Base-by-base conservation (phyloP, 2,797 vertebrate species). In the Cyclura pinguis region DNA sequence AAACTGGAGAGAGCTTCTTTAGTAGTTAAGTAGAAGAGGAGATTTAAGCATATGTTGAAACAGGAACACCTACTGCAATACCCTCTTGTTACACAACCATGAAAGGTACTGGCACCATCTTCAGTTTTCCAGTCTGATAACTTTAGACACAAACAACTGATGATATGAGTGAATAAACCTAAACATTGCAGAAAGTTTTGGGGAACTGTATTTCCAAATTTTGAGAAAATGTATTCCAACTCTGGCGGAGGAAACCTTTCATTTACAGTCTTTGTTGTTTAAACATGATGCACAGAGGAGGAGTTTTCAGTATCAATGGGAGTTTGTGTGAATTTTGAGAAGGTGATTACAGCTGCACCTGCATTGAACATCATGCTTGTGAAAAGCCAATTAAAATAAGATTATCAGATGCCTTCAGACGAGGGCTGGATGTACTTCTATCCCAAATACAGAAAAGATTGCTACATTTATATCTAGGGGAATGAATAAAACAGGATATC, bases 331-430 rank as follows among this genome's bases (percentile, higher is more conserved):
- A 55, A 55, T 57, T 16, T 78, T 78, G 32, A 89, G 35, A 52
- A 42, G 47, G 9, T 67, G 88, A 57, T 85, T 55, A 52, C 47
- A 29, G 20, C 22, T 69, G 74, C 76, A 84, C 22, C 81, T 84
- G 42, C 18, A 9, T 9, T 52, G 73, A 89, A 77, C n/a, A 67
- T 29, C 72, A 55, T 80, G 27, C 24, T 6, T 22, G 42, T 72
- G 14, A 69, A 80, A 89, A 72, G 35, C 35, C 88, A 89, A 64
- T 80, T 80, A 80, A 80, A 32, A 89, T 67, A 35, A 55, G n/a
- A 80, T n/a, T 6, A 57, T n/a, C 9, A 72, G 24, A 42, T 32
- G 64, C 27, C 18, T 72, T 20, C 27, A 67, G 78, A 69, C 2
- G 55, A 78, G 18, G 12, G 6, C 13, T 52, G 8, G 14, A 29